Conservation (phyloP, 2,113 vertebrate species). For the Polypterus bichir region DNA sequence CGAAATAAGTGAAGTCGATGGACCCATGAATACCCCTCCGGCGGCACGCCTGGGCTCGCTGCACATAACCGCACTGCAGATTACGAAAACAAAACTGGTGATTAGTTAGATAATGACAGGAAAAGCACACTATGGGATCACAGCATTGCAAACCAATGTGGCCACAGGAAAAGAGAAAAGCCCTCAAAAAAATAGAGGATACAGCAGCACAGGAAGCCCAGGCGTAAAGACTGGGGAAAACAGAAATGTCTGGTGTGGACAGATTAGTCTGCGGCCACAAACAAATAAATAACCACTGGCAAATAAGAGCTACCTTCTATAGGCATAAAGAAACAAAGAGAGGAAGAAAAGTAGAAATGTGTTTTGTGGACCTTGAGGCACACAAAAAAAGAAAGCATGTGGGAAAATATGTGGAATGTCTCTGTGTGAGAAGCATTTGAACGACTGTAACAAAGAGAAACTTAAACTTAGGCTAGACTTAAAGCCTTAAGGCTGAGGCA, state of each 20-base stretch:
- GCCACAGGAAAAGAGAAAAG: constrained; percentile 6
- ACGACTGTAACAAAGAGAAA: no score
- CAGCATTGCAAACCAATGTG: constrained; percentile 2
- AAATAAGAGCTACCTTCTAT: no score
- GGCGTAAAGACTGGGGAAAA: not conserved
- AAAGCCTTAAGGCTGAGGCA: no score
- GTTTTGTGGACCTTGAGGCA: not conserved
- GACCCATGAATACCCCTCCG: not conserved
- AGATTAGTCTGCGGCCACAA: not conserved
- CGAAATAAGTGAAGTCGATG: not conserved
- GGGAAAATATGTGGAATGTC: no score
- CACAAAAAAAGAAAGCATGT: no score
- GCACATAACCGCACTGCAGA: not conserved
- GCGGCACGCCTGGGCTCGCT: not conserved
- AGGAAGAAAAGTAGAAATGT: constrained; percentile 16
- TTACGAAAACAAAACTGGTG: constrained; percentile 11
- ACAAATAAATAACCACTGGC: not conserved
- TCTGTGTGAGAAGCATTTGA: no score
- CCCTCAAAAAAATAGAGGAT: not conserved
- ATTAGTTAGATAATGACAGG: constrained; percentile 12
- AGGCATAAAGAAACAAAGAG: constrained; percentile 6
- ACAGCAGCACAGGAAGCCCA: constrained; percentile 3
- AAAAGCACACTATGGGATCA: not conserved
- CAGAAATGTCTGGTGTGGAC: not conserved
- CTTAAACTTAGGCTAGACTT: no score